Base-by-base conservation (phyloP, 2,797 vertebrate genomes). In the Cheirogaleus major region DNA sequence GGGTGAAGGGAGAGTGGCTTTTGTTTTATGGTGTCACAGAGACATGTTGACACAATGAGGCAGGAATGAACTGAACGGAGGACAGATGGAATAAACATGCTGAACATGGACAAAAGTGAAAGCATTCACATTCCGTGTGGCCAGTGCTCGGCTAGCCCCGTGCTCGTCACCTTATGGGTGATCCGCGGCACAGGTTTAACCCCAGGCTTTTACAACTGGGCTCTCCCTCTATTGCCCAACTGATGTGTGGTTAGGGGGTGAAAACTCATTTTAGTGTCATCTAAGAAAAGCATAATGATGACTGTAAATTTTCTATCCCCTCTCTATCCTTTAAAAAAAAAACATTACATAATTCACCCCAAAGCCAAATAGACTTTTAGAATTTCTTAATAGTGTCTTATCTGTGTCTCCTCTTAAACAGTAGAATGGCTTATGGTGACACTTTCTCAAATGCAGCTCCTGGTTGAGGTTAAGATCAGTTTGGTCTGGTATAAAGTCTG, bases 251-350 rank as follows among this genome's bases (percentile, higher is more conserved):
- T 92, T 45, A 61, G 57, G 73, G 90, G 32, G 32, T 67, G 59
- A n/a, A 95, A 93, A 57, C 30, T 61, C 48, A 69, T 72, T 95
- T 89, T 50, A 57, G 80, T 50, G 63, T 78, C 72, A 90, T 79
- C 14, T 89, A 83, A 92, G 87, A 63, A 95, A 69, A 93, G 70
- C 75, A 80, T 50, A 25, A 73, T 18, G 35, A 57, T 75, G 50
- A 38, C 38, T 59, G 18, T 41, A 72, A 48, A 83, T 72, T 94
- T 89, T 87, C 10, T 76, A 43, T 92, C n/a, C 27, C 27, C 12
- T 92, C 1, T 84, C 48, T 87, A 61, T n/a, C 22, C 43, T 96
- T 45, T 89, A 69, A 80, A 91, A 96, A 86, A 18, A 81, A 75
- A 78, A 15, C 22, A 35, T 50, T 90, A 61, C 57, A 32, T 76